phyloP scores from a whole-genome alignment of 2,113 vertebrate genomes.

The Platichthys flesus region DNA sequence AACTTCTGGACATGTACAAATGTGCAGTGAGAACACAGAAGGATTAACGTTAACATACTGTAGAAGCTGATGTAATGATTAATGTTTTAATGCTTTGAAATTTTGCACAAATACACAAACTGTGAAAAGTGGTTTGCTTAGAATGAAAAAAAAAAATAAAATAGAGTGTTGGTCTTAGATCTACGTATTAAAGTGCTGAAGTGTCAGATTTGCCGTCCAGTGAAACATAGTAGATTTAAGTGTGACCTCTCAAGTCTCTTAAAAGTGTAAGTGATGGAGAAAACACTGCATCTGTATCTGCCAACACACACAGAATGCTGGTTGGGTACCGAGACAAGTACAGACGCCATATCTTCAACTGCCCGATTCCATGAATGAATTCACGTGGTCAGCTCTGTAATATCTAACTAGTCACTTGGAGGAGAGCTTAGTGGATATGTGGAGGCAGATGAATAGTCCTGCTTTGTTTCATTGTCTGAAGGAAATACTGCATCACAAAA shows the following conservation, averaged over 20 bases:
- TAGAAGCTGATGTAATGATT: not conserved
- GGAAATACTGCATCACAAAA: conserved; percentile 2
- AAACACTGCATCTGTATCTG: conserved; percentile 13
- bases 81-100: conserved; percentile 19
- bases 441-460: conserved; percentile 5
- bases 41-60: not conserved
- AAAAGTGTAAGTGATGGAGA: conserved; percentile 7
- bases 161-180: conserved; percentile 29
- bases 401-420: not conserved
- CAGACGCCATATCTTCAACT: conserved; percentile 16
- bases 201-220: conserved; percentile 44
- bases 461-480: conserved; percentile 4
- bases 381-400: not conserved
- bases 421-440: conserved; percentile 9
- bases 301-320: conserved; percentile 8
- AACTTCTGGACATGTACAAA: conserved; percentile 1
- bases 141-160: conserved; percentile 26
- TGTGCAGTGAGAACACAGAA: conserved; percentile 6
- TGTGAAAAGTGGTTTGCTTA: conserved; percentile 27
- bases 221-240: conserved; percentile 41
- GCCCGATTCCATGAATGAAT: conserved; percentile 9
- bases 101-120: not conserved
- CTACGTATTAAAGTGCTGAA: conserved; percentile 68
- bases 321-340: not conserved
- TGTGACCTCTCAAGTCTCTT: conserved; percentile 21